Base-by-base conservation (phyloP, 2,797 vertebrate genomes). In the Apogon hyalosoma region DNA sequence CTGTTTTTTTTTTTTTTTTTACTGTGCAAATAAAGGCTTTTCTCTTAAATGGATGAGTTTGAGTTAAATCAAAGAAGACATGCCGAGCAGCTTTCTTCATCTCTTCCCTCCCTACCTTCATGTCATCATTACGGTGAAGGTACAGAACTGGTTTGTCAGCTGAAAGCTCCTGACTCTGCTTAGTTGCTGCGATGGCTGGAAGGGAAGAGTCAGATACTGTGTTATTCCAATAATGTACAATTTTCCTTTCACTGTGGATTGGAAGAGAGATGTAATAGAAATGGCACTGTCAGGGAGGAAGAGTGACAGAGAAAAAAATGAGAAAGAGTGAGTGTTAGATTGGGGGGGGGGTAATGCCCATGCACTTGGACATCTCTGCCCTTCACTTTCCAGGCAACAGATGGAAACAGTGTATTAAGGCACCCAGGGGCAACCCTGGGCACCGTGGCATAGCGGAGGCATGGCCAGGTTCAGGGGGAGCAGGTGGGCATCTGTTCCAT, bases 401-500 rank as follows among this genome's bases (percentile, higher is more conserved):
- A 94, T 94, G 94, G 94, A 92, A 91, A 88, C 84, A 72, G 88
- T 89, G 90, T 93, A 94, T 94, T 92, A 92, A 92, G 89, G 88
- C 88, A 87, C 93, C 91, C 92, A 89, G 88, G 91, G 87, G 92
- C 83, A 91, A 91, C 89, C 91, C 89, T 58, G 86, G 88, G 84
- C 86, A 87, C 91, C 90, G 81, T 85, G 85, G 89, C 92, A 87
- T 83, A 86, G 91, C 89, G 71, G 50, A 80, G 87, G 83, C 86
- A 83, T 52, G 75, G 88, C 84, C 77, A 90, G 88, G 92, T 92
- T 92, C 89, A 92, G 90, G 78, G 82, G 88, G 92, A 92, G 92
- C 93, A 94, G 91, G 93, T 93, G 93, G 93, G 93, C 93, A 94
- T 94, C 93, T 93, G 93, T 91, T 94, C 92, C 77, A 53, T 90